Conservation (phyloP, 2,797 vertebrate genomes). For the Steatocranus sp. region DNA sequence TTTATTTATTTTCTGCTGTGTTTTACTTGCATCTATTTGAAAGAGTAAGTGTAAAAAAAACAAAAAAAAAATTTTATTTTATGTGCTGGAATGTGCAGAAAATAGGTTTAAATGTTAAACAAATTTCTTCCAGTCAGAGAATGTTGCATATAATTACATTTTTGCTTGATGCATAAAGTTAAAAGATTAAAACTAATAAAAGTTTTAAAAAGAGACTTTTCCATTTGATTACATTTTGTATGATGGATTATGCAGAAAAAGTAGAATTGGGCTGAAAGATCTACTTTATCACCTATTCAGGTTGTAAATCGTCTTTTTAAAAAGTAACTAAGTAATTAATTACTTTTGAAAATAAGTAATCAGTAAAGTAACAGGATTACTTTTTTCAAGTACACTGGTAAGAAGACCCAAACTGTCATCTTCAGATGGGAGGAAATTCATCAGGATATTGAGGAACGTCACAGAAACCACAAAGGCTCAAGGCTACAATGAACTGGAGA, state of each 20-base stretch:
- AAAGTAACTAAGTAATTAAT: background rate
- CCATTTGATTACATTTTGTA: background rate
- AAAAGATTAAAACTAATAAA: background rate
- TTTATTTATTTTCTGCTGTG: background rate
- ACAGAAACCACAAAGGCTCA: background rate
- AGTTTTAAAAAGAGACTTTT: background rate
- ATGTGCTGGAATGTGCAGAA: background rate
- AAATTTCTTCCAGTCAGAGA: background rate
- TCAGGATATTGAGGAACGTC: background rate
- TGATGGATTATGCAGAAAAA: background rate
- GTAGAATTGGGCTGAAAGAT: background rate
- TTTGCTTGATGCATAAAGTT: background rate
- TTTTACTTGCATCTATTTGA: rapidly evolving
- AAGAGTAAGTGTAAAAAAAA: rapidly evolving
- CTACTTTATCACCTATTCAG: background rate
- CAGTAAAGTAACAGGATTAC: background rate
- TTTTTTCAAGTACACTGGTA: background rate
- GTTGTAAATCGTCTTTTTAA: background rate
- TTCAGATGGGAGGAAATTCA: background rate
- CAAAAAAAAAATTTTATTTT: background rate
- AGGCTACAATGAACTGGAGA: background rate
- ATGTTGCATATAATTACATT: rapidly evolving
- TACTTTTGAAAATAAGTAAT: background rate
- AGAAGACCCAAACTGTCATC: background rate
- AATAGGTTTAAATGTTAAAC: background rate